Evolutionary conservation across 2,113 vertebrate species (phyloP).

Genomic region (Heloderma charlesbogerti): DNA sequence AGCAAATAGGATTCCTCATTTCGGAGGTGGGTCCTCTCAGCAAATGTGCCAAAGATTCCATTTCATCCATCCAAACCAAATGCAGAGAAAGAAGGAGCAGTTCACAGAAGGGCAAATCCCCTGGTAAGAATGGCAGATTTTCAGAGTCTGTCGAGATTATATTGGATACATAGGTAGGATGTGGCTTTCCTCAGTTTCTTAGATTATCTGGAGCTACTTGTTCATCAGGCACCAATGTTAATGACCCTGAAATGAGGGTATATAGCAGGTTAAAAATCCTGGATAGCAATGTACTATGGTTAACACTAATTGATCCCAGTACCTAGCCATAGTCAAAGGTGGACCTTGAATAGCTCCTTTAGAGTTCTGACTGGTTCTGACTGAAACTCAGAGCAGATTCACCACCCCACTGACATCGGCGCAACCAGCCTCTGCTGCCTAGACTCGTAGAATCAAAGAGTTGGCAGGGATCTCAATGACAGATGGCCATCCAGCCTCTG

Average conservation of each 20-base stretch:
- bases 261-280: background rate
- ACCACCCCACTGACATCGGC: no score
- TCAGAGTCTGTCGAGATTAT: background rate
- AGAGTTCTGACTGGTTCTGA: no score
- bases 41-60: conserved; percentile 53
- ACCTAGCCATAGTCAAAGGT: background rate
- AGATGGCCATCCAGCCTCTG: background rate
- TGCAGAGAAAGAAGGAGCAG: conserved; percentile 65
- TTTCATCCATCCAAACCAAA: conserved; percentile 51
- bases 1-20: conserved; percentile 65
- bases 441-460: background rate
- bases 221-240: background rate
- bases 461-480: background rate
- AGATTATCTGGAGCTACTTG: background rate
- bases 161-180: background rate
- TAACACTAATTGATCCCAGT: background rate
- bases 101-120: conserved; percentile 50
- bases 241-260: background rate
- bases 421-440: no score
- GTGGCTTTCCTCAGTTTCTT: background rate
- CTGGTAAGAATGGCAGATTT: conserved; percentile 65
- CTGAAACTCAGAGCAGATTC: no score
- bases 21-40: conserved; percentile 55
- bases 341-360: no score
- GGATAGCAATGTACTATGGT: background rate